Percentiles rank a stretch among this genome's conserved stretches.
These are phyloP conservation scores for Cloeon dipterum DNA, from an alignment of 2,888 invertebrate species.

Conservation along the genomic window DNA sequence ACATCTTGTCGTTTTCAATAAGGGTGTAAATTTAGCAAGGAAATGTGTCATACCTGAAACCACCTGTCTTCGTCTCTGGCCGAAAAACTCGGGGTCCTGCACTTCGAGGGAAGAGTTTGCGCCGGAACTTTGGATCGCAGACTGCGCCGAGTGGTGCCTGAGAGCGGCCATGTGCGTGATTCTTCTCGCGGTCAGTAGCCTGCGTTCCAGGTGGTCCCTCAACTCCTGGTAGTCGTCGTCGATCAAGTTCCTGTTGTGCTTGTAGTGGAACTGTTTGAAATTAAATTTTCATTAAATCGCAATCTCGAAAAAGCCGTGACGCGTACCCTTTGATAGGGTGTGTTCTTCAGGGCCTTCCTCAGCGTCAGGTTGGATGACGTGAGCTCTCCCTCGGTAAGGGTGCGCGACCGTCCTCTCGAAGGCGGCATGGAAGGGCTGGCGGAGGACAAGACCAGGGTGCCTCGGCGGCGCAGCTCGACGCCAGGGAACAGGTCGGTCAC, in stretches of 20 bases:
- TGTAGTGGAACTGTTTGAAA: slow-evolving; percentile 8
- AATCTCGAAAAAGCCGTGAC: too few species aligned
- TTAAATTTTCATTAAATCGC: neutral
- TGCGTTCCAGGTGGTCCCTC: slow-evolving; percentile 7
- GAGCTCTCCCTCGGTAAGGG: neutral
- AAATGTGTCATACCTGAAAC: slow-evolving; percentile 7
- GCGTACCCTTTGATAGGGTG: slow-evolving; percentile 8
- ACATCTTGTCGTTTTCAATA: too few species aligned
- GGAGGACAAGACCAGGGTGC: neutral
- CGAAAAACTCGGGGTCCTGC: slow-evolving; percentile 4
- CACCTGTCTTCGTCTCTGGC: slow-evolving; percentile 5
- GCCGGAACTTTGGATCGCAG: neutral
- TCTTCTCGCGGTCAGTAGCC: slow-evolving; percentile 8
- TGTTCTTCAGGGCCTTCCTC: slow-evolving; percentile 8
- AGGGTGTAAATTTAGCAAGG: too few species aligned
- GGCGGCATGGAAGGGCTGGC: slow-evolving; percentile 1
- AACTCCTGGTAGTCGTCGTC: slow-evolving; percentile 9
- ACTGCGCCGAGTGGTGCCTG: slow-evolving; percentile 2
- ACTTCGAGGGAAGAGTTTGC: neutral
- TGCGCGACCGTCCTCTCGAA: neutral
- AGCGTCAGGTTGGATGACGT: slow-evolving; percentile 5
- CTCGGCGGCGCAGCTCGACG: slow-evolving; percentile 7
- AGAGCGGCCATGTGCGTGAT: slow-evolving; percentile 8
- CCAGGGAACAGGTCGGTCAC: slow-evolving; percentile 7
- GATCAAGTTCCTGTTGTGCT: slow-evolving; percentile 8